A percentile compares a stretch with the other conserved stretches of the same genome.
Evolutionary conservation across 2,888 invertebrate species (phyloP).

Genomic region (Autographa pulchrina): DNA sequence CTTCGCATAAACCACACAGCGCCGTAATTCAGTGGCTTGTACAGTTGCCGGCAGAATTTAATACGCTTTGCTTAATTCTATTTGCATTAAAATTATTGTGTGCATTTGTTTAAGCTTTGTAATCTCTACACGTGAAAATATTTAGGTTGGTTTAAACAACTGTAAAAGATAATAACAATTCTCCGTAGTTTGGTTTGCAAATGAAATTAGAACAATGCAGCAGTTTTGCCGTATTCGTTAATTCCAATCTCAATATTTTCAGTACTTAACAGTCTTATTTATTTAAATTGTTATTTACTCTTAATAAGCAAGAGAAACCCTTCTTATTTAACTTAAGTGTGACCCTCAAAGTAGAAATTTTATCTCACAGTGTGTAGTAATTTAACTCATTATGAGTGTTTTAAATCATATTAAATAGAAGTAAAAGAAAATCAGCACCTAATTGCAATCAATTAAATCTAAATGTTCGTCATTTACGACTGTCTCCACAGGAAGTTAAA

Average conservation of each 20-base stretch:
- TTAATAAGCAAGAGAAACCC: too few relatives aligned
- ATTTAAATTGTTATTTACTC: too few relatives aligned
- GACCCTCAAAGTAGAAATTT: too few relatives aligned
- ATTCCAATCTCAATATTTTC: background rate
- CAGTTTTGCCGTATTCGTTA: background rate
- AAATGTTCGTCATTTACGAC: background rate
- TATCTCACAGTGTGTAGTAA: too few relatives aligned
- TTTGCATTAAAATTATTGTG: background rate
- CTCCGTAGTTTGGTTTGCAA: background rate
- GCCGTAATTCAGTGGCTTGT: conserved; percentile 48
- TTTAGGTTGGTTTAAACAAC: background rate
- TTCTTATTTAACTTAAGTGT: too few relatives aligned
- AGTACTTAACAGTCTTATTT: too few relatives aligned
- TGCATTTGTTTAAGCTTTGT: background rate
- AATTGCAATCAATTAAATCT: background rate
- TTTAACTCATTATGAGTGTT: too few relatives aligned
- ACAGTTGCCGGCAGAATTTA: conserved; percentile 27
- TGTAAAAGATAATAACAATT: background rate
- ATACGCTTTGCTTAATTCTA: background rate
- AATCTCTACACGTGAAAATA: background rate
- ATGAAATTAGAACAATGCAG: background rate
- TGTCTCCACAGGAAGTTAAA: background rate
- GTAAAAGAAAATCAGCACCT: background rate
- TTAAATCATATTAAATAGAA: too few relatives aligned
- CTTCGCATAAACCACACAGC: conserved; percentile 58